These are phyloP conservation scores for Bombycilla garrulus DNA, from an alignment of 2,113 vertebrate genomes.

Conservation along the genomic window DNA sequence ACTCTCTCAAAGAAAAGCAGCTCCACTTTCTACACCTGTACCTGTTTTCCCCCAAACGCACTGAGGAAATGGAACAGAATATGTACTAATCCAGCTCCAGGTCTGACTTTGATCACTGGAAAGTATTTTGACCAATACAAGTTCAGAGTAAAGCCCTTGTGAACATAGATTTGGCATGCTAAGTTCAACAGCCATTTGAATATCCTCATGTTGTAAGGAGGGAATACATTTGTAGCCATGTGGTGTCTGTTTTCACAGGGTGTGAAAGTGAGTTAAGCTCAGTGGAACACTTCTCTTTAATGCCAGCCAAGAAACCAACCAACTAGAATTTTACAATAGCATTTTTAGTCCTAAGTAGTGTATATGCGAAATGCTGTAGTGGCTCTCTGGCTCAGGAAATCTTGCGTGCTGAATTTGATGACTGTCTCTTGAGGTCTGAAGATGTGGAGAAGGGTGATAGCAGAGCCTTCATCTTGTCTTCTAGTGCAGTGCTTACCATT, in stretches of 20 bases:
- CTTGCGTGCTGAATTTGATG: neutral
- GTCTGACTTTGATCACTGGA: neutral
- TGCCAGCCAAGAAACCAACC: neutral
- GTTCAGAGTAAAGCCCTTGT: neutral
- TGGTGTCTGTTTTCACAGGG: neutral
- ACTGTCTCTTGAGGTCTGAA: neutral
- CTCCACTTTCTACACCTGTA: neutral
- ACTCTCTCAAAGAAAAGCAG: neutral
- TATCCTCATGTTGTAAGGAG: neutral
- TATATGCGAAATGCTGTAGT: neutral
- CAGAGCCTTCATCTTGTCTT: neutral
- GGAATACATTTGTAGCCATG: neutral
- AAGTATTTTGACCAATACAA: neutral
- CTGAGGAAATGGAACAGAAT: neutral
- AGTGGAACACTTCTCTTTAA: neutral
- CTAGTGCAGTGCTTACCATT: neutral
- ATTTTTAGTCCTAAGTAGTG: neutral
- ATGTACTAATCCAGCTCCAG: neutral
- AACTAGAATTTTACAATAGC: neutral
- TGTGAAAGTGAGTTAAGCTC: neutral
- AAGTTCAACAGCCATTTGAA: neutral
- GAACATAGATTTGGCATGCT: neutral
- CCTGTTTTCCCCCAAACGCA: fast-evolving
- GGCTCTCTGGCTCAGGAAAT: neutral
- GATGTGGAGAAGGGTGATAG: neutral